Conservation (phyloP, 1,140 invertebrate genomes). For the Drosophila pachea region DNA sequence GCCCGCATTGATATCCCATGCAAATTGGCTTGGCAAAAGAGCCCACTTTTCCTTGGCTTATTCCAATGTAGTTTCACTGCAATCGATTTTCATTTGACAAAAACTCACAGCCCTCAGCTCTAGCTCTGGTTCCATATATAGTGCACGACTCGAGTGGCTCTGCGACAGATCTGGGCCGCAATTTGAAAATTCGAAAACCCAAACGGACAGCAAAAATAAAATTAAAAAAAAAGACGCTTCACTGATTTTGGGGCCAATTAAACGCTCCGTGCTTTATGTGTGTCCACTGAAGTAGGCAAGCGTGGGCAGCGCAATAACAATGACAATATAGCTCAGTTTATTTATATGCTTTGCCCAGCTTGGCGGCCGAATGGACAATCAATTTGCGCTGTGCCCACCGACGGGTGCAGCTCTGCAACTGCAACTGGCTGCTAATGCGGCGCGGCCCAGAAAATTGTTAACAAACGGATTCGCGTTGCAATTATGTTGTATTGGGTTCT, state of each 20-base stretch:
- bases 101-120: background rate
- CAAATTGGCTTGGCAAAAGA: slow-evolving; percentile 35
- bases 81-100: slow-evolving; percentile 3
- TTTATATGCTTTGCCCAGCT: slow-evolving; percentile 5
- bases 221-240: slow-evolving; percentile 41
- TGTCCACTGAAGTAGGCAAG: slow-evolving; percentile 45
- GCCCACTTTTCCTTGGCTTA: slow-evolving; percentile 1
- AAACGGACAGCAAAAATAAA: slow-evolving; percentile 17
- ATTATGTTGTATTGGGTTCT: slow-evolving; percentile 65
- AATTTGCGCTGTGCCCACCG: slow-evolving; percentile 48
- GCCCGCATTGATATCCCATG: slow-evolving; percentile 12
- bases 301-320: slow-evolving; percentile 13
- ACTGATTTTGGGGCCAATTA: slow-evolving; percentile 73
- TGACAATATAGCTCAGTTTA: slow-evolving; percentile 11
- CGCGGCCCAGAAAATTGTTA: slow-evolving; percentile 34
- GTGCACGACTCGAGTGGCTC: background rate
- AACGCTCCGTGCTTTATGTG: slow-evolving; percentile 62
- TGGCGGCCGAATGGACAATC: slow-evolving; percentile 33
- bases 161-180: slow-evolving; percentile 2
- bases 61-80: background rate
- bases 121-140: background rate
- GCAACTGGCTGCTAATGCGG: slow-evolving; percentile 31
- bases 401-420: slow-evolving; percentile 56
- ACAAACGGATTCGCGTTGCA: slow-evolving; percentile 40
- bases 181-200: slow-evolving; percentile 2